These are phyloP conservation scores for Drosophila prostipennis DNA, from an alignment of 2,888 invertebrate species.

Conservation along the genomic window DNA sequence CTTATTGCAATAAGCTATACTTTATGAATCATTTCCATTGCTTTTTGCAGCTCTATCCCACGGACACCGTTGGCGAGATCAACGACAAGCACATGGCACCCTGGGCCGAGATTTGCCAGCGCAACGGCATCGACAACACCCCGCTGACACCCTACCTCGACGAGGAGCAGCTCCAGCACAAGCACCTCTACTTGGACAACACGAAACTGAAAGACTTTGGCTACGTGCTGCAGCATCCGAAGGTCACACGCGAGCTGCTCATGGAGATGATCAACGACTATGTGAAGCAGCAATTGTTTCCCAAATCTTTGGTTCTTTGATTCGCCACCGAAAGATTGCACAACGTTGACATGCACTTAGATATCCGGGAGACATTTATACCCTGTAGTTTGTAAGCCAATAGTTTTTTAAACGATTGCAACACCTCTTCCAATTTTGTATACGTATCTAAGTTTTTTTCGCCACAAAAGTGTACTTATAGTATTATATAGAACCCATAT, in stretches of 20 bases:
- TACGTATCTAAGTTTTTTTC: slow-evolving; percentile 38
- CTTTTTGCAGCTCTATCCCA: slow-evolving; percentile 88
- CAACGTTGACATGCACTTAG: slow-evolving; percentile 66
- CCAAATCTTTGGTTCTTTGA: slow-evolving; percentile 88
- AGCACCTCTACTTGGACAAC: slow-evolving; percentile 91
- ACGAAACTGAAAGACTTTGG: slow-evolving; percentile 87
- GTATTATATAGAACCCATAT: slow-evolving; percentile 75
- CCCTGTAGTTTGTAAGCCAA: slow-evolving; percentile 51
- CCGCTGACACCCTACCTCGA: slow-evolving; percentile 95
- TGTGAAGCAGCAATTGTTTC: slow-evolving; percentile 92
- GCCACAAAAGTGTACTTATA: slow-evolving; percentile 82
- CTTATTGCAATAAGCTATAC: background rate
- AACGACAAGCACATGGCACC: slow-evolving; percentile 97
- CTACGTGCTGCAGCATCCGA: slow-evolving; percentile 87
- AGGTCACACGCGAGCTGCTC: slow-evolving; percentile 87
- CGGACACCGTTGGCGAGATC: slow-evolving; percentile 93
- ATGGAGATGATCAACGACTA: slow-evolving; percentile 92
- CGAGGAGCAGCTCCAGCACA: slow-evolving; percentile 91
- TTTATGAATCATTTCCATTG: slow-evolving; percentile 10
- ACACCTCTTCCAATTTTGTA: slow-evolving; percentile 59
- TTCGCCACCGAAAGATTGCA: slow-evolving; percentile 46
- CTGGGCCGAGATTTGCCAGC: slow-evolving; percentile 94
- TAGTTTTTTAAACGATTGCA: slow-evolving; percentile 28
- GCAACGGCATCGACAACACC: slow-evolving; percentile 91
- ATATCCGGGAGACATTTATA: slow-evolving; percentile 28